Base-by-base conservation (phyloP, 2,113 vertebrate genomes). In the Seriola aureovittata region DNA sequence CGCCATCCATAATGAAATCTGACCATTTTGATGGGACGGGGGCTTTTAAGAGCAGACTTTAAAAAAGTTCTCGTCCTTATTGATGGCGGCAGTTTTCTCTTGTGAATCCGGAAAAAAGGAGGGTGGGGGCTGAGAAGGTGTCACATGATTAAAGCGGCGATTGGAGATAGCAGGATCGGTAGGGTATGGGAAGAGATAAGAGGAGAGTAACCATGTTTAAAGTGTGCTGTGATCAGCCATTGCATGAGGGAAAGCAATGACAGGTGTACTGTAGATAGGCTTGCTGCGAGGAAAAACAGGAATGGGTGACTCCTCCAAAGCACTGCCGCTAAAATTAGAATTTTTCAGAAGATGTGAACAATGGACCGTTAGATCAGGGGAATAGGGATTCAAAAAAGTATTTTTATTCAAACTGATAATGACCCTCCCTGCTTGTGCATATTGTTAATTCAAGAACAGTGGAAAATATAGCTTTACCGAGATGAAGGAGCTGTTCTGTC, bases 191-290 rank as follows among this genome's bases (percentile, higher is more conserved):
- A 52, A 73, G 82, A 94, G 93, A 95, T 95, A 93, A 94, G 86
- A 94, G 91, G 65, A 89, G 86, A 90, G 92, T 90, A 93, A 92
- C 79, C 84, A 69, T 87, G 92, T 94, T 94, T 95, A 95, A 95
- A 95, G 94, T 86, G 89, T 88, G 88, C 92, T 94, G 91, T 95
- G 93, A 95, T 94, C 94, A 94, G 88, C 93, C 82, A 90, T 91
- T 92, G 89, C 85, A 82, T 72, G 76, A 93, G 91, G 88, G 91
- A 92, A 86, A 82, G 83, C 88, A 88, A 71, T 95, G 94, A 94
- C 93, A 93, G 93, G 91, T 93, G 87, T 87, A 78, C 80, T 77
- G 81, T 12, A 77, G 87, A 88, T 66, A 88, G 85, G 84, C 80
- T 77, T 5, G 64, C 77, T 65, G 88, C 3, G 65, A 91, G 89